A percentile compares a stretch with the other conserved stretches of the same genome.
Evolutionary conservation across 2,888 invertebrate genomes (phyloP).

Genomic region (Hypomecis atomaria): DNA sequence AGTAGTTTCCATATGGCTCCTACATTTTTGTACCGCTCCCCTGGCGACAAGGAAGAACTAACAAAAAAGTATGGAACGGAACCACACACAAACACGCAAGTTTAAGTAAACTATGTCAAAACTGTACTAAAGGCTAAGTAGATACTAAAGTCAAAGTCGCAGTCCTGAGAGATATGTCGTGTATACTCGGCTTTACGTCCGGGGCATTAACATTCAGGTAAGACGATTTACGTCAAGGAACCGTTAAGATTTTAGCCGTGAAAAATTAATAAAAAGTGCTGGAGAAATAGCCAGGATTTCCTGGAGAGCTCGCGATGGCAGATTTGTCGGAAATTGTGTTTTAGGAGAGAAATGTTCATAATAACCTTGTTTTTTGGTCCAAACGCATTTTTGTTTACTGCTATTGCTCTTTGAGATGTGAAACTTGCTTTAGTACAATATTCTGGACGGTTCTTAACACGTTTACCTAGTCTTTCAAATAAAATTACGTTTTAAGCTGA

Average conservation of each 20-base stretch:
- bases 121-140: too few species aligned
- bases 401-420: background rate
- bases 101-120: too few species aligned
- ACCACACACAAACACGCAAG: too few species aligned
- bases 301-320: constrained; percentile 21
- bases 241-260: constrained; percentile 35
- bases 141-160: too few species aligned
- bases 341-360: constrained; percentile 15
- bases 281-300: constrained; percentile 31
- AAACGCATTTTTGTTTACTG: constrained; percentile 6
- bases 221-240: constrained; percentile 47
- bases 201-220: constrained; percentile 47
- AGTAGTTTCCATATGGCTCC: too few species aligned
- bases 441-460: too few species aligned
- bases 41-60: too few species aligned
- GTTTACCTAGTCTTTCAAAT: too few species aligned
- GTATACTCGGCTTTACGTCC: constrained; percentile 28
- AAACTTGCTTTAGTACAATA: too few species aligned
- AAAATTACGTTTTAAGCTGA: too few species aligned
- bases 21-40: too few species aligned
- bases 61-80: too few species aligned
- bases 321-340: constrained; percentile 34
- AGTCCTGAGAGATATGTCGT: background rate
- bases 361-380: constrained; percentile 10
- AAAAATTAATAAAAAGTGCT: constrained; percentile 40